Conservation (phyloP, 2,113 vertebrate genomes). For the Poeciliopsis turrubarensis region DNA sequence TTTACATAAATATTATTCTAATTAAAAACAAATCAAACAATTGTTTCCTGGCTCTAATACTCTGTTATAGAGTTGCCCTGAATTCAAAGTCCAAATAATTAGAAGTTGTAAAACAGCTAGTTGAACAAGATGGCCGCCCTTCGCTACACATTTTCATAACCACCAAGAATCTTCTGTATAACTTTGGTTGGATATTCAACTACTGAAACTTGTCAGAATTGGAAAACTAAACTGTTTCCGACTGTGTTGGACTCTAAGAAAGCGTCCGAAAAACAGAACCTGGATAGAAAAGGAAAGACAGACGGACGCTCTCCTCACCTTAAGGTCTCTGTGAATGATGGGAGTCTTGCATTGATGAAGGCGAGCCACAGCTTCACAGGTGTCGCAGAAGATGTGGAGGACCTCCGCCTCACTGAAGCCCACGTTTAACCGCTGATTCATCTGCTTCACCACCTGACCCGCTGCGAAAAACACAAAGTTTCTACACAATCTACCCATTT, state of each 20-base stretch:
- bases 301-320: conserved; percentile 75
- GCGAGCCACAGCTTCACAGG: conserved; percentile 94
- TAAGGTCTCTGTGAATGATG: conserved; percentile 93
- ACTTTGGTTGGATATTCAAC: too few relatives aligned
- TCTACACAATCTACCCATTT: not conserved
- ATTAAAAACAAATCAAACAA: too few relatives aligned
- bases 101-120: too few relatives aligned
- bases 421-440: conserved; percentile 92
- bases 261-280: not conserved
- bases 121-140: too few relatives aligned
- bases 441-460: conserved; percentile 97
- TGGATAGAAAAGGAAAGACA: too few relatives aligned
- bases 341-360: conserved; percentile 97
- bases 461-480: conserved; percentile 72
- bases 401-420: conserved; percentile 93
- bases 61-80: too few relatives aligned
- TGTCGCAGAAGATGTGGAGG: conserved; percentile 91
- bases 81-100: too few relatives aligned
- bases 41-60: too few relatives aligned
- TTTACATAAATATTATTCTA: too few relatives aligned
- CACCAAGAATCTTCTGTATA: too few relatives aligned
- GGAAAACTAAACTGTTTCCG: not conserved
- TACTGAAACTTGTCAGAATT: not conserved
- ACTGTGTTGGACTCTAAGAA: too few relatives aligned
- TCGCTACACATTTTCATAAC: too few relatives aligned